Conservation (phyloP, 2,888 invertebrate genomes). For the Ormyrus nitidulus region DNA sequence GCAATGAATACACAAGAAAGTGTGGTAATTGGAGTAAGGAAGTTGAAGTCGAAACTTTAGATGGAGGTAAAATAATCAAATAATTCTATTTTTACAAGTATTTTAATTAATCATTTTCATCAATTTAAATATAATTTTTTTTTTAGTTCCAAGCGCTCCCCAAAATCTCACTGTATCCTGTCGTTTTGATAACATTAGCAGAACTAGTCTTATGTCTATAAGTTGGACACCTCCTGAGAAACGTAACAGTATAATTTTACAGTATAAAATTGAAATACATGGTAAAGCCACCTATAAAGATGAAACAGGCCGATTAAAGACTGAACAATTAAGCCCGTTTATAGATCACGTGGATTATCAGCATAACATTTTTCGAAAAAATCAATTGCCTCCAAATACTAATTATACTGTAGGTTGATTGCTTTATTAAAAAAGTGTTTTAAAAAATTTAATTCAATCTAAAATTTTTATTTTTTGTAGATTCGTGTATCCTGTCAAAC, state of each 20-base stretch:
- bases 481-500: conserved; percentile 84
- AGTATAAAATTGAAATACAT: conserved; percentile 82
- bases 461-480: conserved; percentile 58
- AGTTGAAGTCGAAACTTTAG: conserved; percentile 89
- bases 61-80: conserved; percentile 77
- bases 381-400: conserved; percentile 87
- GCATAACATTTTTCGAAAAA: conserved; percentile 66
- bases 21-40: conserved; percentile 88
- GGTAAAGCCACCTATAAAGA: conserved; percentile 77
- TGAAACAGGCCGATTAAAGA: conserved; percentile 74
- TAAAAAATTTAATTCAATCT: not conserved
- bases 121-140: not conserved
- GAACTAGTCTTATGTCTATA: conserved; percentile 81
- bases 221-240: conserved; percentile 85
- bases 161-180: conserved; percentile 83
- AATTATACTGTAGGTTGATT: conserved; percentile 83
- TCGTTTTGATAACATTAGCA: conserved; percentile 79
- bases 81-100: conserved; percentile 12
- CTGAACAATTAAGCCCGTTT: conserved; percentile 80
- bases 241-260: conserved; percentile 87
- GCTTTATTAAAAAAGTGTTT: too few relatives aligned
- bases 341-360: conserved; percentile 78
- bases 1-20: conserved; percentile 85
- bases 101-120: not conserved
- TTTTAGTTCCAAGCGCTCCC: conserved; percentile 83